Evolutionary conservation across 2,888 invertebrate genomes (phyloP).

Genomic region (Chesias legatella): DNA sequence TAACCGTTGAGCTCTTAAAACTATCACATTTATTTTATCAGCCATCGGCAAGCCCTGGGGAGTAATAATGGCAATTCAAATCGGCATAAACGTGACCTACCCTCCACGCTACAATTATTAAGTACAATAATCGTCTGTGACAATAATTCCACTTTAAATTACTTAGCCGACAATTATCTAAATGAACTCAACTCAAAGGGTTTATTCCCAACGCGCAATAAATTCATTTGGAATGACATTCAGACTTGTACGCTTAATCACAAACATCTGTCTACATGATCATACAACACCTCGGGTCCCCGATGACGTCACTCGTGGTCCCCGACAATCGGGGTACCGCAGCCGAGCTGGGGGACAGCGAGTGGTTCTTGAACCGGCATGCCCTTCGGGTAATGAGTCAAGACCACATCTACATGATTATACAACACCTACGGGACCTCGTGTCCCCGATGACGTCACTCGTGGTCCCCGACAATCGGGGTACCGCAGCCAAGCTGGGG

Average conservation of each 20-base stretch:
- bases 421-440: conserved; percentile 67
- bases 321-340: too few relatives aligned
- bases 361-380: conserved; percentile 72
- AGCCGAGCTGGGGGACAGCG: too few relatives aligned
- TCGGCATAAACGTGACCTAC: conserved; percentile 37
- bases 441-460: neutral
- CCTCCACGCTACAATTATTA: too few relatives aligned
- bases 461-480: too few relatives aligned
- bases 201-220: neutral
- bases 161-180: too few relatives aligned
- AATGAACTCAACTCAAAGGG: too few relatives aligned
- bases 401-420: conserved; percentile 76
- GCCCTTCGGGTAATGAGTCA: conserved; percentile 65
- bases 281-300: neutral
- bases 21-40: conserved; percentile 64
- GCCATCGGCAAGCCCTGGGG: conserved; percentile 63
- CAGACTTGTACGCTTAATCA: conserved; percentile 52
- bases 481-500: too few relatives aligned
- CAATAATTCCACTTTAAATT: too few relatives aligned
- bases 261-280: conserved; percentile 3
- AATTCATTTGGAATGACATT: conserved; percentile 62
- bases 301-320: neutral
- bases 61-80: conserved; percentile 65
- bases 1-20: conserved; percentile 65
- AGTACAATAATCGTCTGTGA: too few relatives aligned